Evolutionary conservation across 2,113 vertebrate species (phyloP).

Genomic region (Charina bottae): DNA sequence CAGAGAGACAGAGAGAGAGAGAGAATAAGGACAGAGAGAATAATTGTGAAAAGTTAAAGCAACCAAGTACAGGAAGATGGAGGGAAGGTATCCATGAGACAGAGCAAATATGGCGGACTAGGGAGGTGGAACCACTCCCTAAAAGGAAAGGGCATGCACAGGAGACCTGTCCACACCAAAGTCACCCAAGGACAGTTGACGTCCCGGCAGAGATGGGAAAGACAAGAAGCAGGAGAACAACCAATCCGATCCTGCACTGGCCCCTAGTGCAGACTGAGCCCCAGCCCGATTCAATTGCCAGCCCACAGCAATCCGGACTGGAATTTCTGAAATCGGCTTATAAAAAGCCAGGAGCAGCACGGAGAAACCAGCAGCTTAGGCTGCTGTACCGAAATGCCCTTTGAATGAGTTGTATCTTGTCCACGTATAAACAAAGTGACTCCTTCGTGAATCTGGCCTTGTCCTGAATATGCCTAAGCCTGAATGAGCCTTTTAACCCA

Average conservation of each 20-base stretch:
- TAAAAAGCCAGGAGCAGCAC: not conserved
- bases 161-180: not conserved
- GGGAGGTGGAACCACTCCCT: not conserved
- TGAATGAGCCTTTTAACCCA: not conserved
- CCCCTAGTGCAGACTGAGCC: not conserved
- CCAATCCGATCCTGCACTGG: not conserved
- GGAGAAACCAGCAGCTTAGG: not conserved
- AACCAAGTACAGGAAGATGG: not conserved
- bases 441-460: slow-evolving; percentile 15
- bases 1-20: not conserved
- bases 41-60: not conserved
- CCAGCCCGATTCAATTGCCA: not conserved
- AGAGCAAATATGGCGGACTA: not conserved
- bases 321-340: not conserved
- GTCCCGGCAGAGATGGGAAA: not conserved
- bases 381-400: not conserved
- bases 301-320: not conserved
- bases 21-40: not conserved
- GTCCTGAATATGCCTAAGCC: not conserved
- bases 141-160: not conserved
- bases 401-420: slow-evolving; percentile 16
- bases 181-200: not conserved
- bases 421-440: slow-evolving; percentile 12
- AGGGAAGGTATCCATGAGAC: not conserved
- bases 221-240: not conserved